These are phyloP conservation scores for Ondatra zibethicus DNA, from an alignment of 2,113 vertebrate species.

Conservation along the genomic window DNA sequence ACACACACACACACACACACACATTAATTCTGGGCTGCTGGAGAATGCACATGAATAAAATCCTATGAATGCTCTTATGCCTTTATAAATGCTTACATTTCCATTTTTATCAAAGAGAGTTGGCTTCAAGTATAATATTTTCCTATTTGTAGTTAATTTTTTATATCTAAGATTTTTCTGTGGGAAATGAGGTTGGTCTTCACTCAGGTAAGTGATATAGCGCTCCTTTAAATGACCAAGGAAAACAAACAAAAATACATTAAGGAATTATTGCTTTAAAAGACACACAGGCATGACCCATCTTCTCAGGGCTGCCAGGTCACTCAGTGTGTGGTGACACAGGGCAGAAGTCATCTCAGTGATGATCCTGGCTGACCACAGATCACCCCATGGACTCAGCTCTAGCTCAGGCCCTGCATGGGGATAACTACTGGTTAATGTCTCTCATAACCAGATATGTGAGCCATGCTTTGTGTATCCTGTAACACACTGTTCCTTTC, in stretches of 20 bases:
- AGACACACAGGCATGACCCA: background rate
- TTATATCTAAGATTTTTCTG: background rate
- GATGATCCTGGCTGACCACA: background rate
- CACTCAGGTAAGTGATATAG: background rate
- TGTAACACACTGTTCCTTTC: background rate
- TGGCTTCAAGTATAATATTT: background rate
- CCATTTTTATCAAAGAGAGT: conserved; percentile 12
- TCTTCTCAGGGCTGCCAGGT: background rate
- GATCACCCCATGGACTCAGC: background rate
- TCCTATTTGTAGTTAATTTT: background rate
- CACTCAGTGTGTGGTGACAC: background rate
- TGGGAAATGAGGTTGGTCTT: background rate
- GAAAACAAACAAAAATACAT: conserved; percentile 2
- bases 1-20: background rate
- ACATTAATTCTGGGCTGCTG: background rate
- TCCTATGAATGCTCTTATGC: background rate
- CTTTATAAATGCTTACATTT: background rate
- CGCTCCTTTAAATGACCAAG: conserved; percentile 4
- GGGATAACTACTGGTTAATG: background rate
- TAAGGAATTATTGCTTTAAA: conserved; percentile 19
- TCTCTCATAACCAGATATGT: background rate
- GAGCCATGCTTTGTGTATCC: background rate
- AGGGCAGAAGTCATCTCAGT: background rate
- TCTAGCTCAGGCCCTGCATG: background rate
- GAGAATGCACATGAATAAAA: background rate